These are phyloP conservation scores for Varanus komodoensis DNA, from an alignment of 2,113 vertebrate genomes.

Conservation along the genomic window DNA sequence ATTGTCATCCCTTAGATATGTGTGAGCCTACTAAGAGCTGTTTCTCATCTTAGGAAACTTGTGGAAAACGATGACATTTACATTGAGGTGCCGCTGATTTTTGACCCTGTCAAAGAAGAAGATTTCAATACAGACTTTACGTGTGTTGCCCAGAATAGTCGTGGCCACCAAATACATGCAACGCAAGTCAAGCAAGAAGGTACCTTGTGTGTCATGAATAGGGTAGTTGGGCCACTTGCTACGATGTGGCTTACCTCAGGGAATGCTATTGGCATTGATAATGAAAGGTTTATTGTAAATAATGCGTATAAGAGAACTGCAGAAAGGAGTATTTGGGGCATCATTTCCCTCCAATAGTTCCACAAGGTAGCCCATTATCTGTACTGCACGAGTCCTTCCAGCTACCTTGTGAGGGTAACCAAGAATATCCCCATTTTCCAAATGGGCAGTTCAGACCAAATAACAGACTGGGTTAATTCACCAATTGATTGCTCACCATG, in stretches of 20 bases:
- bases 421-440: background rate
- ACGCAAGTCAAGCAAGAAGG: constrained; percentile 83
- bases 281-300: background rate
- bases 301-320: no score
- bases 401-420: background rate
- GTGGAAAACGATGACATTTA: constrained; percentile 79
- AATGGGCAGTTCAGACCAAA: background rate
- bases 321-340: background rate
- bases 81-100: constrained; percentile 81
- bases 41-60: constrained; percentile 77
- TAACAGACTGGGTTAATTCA: background rate
- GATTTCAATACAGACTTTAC: constrained; percentile 83
- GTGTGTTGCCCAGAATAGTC: constrained; percentile 80
- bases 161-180: constrained; percentile 77
- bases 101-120: constrained; percentile 79
- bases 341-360: background rate
- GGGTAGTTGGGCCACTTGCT: background rate
- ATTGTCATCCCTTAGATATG: background rate
- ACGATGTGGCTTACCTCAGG: background rate
- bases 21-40: background rate
- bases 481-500: background rate
- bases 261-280: no score
- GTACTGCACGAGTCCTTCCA: background rate
- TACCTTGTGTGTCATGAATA: constrained; percentile 58
- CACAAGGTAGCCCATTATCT: no score